These are phyloP conservation scores for Chymomyza fuscimana DNA, from an alignment of 2,888 invertebrate genomes.

Conservation along the genomic window DNA sequence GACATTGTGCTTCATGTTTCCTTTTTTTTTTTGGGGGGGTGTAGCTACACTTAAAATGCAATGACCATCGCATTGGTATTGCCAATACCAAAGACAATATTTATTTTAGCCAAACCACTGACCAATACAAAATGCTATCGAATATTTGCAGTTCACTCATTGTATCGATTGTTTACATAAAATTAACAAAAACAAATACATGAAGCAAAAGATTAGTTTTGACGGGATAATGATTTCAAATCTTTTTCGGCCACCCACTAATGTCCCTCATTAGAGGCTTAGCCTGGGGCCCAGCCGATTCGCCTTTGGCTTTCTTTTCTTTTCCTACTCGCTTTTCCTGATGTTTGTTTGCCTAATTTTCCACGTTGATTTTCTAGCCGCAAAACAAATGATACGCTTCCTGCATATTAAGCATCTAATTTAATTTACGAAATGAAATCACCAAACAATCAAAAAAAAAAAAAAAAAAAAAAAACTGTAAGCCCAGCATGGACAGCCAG, in stretches of 20 bases:
- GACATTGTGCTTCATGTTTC: background rate
- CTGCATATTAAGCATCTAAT: constrained; percentile 62
- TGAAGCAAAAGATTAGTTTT: constrained; percentile 54
- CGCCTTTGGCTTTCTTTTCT: background rate
- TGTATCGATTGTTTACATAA: constrained; percentile 59
- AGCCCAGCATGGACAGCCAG: constrained; percentile 12
- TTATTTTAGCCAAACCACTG: background rate
- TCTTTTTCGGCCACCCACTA: constrained; percentile 46
- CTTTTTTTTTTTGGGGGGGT: background rate
- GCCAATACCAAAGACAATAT: background rate
- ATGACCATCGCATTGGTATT: background rate
- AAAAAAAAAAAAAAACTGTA: background rate
- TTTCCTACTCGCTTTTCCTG: constrained; percentile 16
- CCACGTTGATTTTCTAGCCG: constrained; percentile 75
- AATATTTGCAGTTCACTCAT: background rate
- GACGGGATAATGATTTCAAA: constrained; percentile 71
- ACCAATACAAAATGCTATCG: background rate
- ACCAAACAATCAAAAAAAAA: constrained; percentile 13
- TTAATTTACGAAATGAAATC: constrained; percentile 24
- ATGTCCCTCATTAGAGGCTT: constrained; percentile 69
- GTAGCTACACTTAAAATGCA: background rate
- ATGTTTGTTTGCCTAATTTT: constrained; percentile 71
- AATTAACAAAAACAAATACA: constrained; percentile 48
- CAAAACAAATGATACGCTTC: constrained; percentile 73
- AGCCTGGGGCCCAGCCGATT: constrained; percentile 45